phyloP scores from a whole-genome alignment of 92 coral and sea anemone genomes.

The Porites lobata region DNA sequence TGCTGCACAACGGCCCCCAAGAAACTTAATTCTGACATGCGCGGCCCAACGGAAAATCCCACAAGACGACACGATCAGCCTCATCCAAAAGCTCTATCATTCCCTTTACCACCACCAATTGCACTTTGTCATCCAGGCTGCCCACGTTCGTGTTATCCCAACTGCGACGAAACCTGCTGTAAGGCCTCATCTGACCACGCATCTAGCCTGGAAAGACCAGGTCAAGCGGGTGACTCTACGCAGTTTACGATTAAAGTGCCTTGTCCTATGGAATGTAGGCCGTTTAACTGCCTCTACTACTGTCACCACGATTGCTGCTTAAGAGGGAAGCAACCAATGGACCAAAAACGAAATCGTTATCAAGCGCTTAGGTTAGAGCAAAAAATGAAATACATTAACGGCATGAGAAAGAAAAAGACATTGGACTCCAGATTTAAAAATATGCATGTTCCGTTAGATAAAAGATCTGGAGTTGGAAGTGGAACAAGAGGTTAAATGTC shows the following conservation, averaged over 20 bases:
- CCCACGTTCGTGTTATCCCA: constrained; percentile 80
- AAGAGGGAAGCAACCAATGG: constrained; percentile 17
- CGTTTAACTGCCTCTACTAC: constrained; percentile 83
- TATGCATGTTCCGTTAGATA: constrained; percentile 1
- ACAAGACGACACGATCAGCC: constrained; percentile 32
- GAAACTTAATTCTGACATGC: not conserved
- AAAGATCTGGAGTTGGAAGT: constrained; percentile 6
- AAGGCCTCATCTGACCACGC: constrained; percentile 31
- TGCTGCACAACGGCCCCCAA: constrained; percentile 24
- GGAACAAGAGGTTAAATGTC: not conserved
- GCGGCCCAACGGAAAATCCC: constrained; percentile 8
- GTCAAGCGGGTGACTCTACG: not conserved
- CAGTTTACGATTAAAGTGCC: constrained; percentile 63
- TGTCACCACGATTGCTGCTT: constrained; percentile 94
- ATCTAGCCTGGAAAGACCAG: not conserved
- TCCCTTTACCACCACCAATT: constrained; percentile 3
- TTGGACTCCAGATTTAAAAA: not conserved
- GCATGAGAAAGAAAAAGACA: not conserved
- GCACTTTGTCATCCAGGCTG: constrained; percentile 67
- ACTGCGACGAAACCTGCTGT: constrained; percentile 79
- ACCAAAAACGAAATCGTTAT: not conserved
- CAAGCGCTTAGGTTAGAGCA: not conserved
- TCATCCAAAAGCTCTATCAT: not conserved
- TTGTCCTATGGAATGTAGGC: constrained; percentile 83
- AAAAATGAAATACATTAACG: not conserved